Evolutionary conservation across 2,888 invertebrate species (phyloP).

Genomic region (Latrodectus elegans): DNA sequence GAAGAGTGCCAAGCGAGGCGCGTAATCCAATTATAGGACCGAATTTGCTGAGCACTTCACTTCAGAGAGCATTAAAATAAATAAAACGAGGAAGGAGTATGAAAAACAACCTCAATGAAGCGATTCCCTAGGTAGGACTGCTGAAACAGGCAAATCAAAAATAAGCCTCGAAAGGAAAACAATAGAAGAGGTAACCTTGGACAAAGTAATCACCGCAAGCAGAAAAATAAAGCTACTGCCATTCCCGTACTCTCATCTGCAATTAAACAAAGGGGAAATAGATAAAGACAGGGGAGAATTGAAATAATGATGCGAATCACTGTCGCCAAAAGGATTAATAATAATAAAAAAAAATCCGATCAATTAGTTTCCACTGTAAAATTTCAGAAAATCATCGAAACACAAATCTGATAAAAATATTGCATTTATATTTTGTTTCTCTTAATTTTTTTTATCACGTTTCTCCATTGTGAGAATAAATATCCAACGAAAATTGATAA

Average conservation of each 20-base stretch:
- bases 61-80: background rate
- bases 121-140: background rate
- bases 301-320: too few relatives aligned
- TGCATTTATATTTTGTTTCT: too few relatives aligned
- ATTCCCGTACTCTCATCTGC: background rate
- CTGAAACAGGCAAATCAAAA: background rate
- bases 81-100: background rate
- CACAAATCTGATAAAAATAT: too few relatives aligned
- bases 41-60: slow-evolving; percentile 45
- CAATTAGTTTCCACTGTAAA: too few relatives aligned
- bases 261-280: background rate
- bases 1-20: background rate
- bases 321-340: too few relatives aligned
- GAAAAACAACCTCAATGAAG: background rate
- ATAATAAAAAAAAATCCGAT: too few relatives aligned
- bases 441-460: too few relatives aligned
- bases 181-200: background rate
- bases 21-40: slow-evolving; percentile 51
- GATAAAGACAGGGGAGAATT: too few relatives aligned
- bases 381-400: too few relatives aligned
- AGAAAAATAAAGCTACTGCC: background rate
- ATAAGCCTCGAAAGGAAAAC: slow-evolving; percentile 1
- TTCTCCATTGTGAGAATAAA: too few relatives aligned
- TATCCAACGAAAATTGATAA: too few relatives aligned
- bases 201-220: background rate